These are phyloP conservation scores for Gallinago undulata DNA, from an alignment of 2,113 vertebrate genomes.

Conservation along the genomic window DNA sequence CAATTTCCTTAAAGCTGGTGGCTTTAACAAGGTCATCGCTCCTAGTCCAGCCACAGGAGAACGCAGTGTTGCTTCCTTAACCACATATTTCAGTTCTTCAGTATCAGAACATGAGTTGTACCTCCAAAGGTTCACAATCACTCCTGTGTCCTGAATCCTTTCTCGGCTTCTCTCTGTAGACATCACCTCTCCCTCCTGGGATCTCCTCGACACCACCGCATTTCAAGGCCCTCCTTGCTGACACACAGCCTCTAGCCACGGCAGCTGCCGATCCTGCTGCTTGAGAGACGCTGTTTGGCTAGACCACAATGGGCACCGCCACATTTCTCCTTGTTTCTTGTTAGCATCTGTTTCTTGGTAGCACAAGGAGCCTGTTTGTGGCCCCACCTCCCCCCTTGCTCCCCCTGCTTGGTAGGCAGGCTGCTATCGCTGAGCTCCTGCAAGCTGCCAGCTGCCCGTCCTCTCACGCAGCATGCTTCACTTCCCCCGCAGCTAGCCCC, in stretches of 20 bases:
- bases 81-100: neutral
- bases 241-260: neutral
- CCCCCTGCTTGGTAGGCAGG: fast-evolving
- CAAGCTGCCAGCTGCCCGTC: neutral
- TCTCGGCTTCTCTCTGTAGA: neutral
- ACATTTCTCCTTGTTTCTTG: neutral
- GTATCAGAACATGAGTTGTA: neutral
- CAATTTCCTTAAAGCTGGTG: neutral
- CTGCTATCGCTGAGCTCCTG: neutral
- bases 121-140: neutral
- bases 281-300: neutral
- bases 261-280: neutral
- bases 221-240: neutral
- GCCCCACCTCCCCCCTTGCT: neutral
- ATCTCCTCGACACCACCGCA: neutral
- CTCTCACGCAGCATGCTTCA: neutral
- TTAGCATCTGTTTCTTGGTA: neutral
- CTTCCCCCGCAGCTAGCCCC: neutral
- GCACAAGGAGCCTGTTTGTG: neutral
- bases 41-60: neutral
- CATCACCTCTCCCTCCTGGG: neutral
- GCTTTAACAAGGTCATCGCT: neutral
- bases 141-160: neutral
- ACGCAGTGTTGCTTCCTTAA: neutral
- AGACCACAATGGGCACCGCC: neutral